Conservation (phyloP, 2,797 vertebrate species). For the Eulemur rubriventer region DNA sequence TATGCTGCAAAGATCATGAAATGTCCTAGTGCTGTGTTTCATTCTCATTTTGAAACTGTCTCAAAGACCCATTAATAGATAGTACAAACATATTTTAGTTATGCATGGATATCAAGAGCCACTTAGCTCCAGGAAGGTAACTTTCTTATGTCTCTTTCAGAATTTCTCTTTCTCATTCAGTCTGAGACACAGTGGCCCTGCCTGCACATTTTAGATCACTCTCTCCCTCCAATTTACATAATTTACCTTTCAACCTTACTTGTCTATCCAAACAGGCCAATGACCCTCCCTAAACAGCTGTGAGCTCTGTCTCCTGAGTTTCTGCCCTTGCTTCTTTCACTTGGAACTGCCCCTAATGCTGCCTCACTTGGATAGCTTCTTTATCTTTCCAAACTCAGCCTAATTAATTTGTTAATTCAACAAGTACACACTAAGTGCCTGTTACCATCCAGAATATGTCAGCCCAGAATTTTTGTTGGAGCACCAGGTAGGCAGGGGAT, state of each 20-base stretch:
- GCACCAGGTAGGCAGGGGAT: not conserved
- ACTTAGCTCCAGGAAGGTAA: not conserved
- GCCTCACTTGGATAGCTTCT: not conserved
- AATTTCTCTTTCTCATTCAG: not conserved
- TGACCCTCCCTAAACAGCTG: not conserved
- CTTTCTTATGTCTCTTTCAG: not conserved
- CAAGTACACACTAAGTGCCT: not conserved
- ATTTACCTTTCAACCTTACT: not conserved
- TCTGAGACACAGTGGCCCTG: not conserved
- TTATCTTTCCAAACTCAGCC: conserved; percentile 18
- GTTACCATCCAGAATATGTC: not conserved
- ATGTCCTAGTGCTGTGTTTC: not conserved
- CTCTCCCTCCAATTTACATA: not conserved
- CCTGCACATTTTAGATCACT: not conserved
- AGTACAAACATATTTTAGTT: not conserved
- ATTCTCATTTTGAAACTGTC: not conserved
- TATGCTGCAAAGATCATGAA: not conserved
- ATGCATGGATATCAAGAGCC: not conserved
- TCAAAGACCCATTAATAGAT: not conserved
- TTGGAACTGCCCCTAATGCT: not conserved
- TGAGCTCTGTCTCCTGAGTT: not conserved
- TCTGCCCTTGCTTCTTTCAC: not conserved
- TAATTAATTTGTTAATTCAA: not conserved
- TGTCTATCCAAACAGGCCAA: not conserved
- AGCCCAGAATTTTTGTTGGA: not conserved